A percentile compares a stretch with the other conserved stretches of the same genome.
phyloP scores from a whole-genome alignment of 2,888 invertebrate genomes.

The Volucella inanis region DNA sequence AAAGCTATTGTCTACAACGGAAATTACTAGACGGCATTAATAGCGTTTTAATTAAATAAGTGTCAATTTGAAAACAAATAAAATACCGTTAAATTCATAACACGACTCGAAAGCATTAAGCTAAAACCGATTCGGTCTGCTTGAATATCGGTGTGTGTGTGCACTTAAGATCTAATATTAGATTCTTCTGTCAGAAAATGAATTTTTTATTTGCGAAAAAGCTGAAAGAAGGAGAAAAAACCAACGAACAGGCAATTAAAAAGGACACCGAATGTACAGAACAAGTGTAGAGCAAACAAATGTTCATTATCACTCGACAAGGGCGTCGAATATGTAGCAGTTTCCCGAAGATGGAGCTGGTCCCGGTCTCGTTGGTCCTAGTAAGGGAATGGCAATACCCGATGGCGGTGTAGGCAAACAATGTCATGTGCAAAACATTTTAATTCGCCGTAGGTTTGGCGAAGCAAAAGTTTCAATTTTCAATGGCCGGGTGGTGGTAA shows the following conservation, averaged over 20 bases:
- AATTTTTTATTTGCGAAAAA: constrained; percentile 4
- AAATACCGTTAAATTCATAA: constrained; percentile 1
- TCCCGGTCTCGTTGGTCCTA: no score
- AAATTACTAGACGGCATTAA: constrained; percentile 6
- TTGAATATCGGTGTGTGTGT: neutral
- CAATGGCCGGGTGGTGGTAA: neutral
- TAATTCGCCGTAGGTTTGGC: neutral
- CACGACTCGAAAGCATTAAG: constrained; percentile 2
- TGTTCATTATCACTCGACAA: constrained; percentile 39
- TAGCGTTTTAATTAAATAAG: constrained; percentile 26
- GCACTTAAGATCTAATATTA: neutral
- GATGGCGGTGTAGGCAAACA: constrained; percentile 4
- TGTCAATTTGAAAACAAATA: constrained; percentile 32
- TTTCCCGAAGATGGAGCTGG: no score
- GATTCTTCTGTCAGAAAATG: neutral
- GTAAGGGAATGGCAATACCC: neutral
- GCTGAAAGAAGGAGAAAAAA: neutral
- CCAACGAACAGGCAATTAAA: constrained; percentile 33
- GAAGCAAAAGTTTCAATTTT: neutral
- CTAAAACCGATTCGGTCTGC: neutral
- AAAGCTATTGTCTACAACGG: neutral
- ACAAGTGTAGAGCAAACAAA: constrained; percentile 30
- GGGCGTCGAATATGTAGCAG: neutral
- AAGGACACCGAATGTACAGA: constrained; percentile 10
- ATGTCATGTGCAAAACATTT: constrained; percentile 28